Conservation (phyloP, 30 jellyfish, hydroid and myxozoan species). For the Sanderia malayensis region DNA sequence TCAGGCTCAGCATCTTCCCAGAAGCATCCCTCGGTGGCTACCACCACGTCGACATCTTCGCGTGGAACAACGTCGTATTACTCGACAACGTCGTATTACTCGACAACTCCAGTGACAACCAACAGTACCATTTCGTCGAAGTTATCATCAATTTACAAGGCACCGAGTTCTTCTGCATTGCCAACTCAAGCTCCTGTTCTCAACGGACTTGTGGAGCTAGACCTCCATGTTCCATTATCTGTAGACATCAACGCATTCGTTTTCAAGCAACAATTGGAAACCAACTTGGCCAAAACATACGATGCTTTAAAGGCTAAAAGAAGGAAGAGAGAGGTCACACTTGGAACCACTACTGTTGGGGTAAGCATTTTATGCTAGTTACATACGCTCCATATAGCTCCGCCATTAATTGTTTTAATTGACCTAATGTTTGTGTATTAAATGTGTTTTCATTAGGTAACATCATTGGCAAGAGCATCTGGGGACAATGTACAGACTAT, state of each 20-base stretch:
- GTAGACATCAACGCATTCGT: neutral
- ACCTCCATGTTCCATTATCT: neutral
- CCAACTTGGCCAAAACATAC: slow-evolving; percentile 39
- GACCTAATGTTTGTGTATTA: neutral
- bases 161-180: neutral
- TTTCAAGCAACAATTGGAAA: slow-evolving; percentile 12
- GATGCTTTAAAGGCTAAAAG: neutral
- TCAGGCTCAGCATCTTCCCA: neutral
- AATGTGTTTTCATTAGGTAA: slow-evolving; percentile 31
- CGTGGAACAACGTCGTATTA: neutral
- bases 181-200: neutral
- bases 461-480: slow-evolving; percentile 34
- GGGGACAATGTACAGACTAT: slow-evolving; percentile 7
- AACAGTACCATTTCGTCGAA: neutral
- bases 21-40: neutral
- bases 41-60: neutral
- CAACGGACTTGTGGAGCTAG: neutral
- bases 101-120: neutral
- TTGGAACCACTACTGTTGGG: slow-evolving; percentile 35
- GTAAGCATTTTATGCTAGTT: no score
- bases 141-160: neutral
- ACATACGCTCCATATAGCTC: no score
- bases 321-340: slow-evolving; percentile 44
- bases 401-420: neutral
- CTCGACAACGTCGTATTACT: neutral